A percentile compares a stretch with the other conserved stretches of the same genome.
phyloP scores from a whole-genome alignment of 1,140 invertebrate genomes.

The Drosophila busckii region DNA sequence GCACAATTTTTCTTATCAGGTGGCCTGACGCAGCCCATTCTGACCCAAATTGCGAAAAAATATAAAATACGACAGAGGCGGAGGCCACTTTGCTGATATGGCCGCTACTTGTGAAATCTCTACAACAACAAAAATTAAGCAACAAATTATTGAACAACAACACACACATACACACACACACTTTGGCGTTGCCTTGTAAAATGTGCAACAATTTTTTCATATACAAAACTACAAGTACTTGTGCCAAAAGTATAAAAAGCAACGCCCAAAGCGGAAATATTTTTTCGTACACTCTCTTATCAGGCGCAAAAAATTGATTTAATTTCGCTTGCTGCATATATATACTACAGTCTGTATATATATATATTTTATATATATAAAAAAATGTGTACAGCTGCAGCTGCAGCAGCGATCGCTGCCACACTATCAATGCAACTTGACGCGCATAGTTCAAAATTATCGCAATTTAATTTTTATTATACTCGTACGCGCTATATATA shows the following conservation, averaged over 20 bases:
- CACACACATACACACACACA: conserved; percentile 10
- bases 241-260: conserved; percentile 17
- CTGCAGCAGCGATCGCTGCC: conserved; percentile 19
- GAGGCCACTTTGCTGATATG: conserved; percentile 48
- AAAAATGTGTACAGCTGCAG: conserved; percentile 25
- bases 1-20: conserved; percentile 58
- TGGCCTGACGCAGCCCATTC: conserved; percentile 54
- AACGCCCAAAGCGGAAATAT: conserved; percentile 70
- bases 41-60: conserved; percentile 67
- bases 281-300: conserved; percentile 66
- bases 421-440: conserved; percentile 23
- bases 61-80: conserved; percentile 12
- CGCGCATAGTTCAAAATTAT: conserved; percentile 63
- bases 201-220: background rate
- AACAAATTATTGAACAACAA: conserved; percentile 74
- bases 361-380: conserved; percentile 1
- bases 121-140: conserved; percentile 49
- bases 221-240: background rate
- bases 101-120: conserved; percentile 54
- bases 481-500: conserved; percentile 1
- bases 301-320: conserved; percentile 72
- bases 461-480: conserved; percentile 52
- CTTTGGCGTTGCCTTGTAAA: conserved; percentile 29
- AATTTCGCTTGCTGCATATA: conserved; percentile 19
- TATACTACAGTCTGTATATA: conserved; percentile 13